Evolutionary conservation across 2,888 invertebrate species (phyloP), one percentile per base, ranked within the genome.

Genomic region (Synergus itoensis): DNA sequence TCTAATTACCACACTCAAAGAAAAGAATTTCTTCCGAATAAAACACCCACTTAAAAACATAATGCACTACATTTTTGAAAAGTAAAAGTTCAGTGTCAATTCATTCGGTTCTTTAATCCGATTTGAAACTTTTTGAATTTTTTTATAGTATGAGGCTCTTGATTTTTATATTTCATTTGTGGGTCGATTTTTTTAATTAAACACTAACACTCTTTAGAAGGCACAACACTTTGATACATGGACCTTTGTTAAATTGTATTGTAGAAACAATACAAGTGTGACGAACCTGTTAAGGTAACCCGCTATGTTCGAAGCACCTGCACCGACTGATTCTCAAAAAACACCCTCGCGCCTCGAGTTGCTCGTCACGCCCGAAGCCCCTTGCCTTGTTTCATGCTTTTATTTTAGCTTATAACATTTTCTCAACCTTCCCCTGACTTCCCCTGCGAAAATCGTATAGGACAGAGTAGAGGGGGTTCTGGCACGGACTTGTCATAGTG

Each of bases 381-480:
- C 87, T 88, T 87, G 85, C 81, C 81, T 88, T 88, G 82, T 87
- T 86, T 87, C 89, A 79, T 78, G 90, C 90, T 89, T 90, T 90
- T 90, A 90, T 90, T 90, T 89, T 90, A 88, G 88, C 90, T 88
- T 88, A 87, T 87, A 87, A 87, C 87, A 86, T 84, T 86, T 86
- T 86, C 83, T 79, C 81, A 78, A 78, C 86, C 81, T 83, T 77
- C 78, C 85, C 84, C 81, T 79, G 63, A 64, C 79, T 81, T 80
- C 80, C 81, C 80, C 81, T 80, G 81, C 63, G 77, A 75, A 73
- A 78, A 76, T 69, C 76, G 9, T 53, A 76, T 67, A 67, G 67
- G 63, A 14, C 11, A 69, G 69, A 76, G 83, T 81, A 84, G 83
- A 83, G 82, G 82, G 84, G 77, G 40, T 79, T 81, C 82, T 82